Evolutionary conservation across 2,797 vertebrate genomes (phyloP), one percentile per base, ranked within the genome.

Genomic region (Dryobates pubescens): DNA sequence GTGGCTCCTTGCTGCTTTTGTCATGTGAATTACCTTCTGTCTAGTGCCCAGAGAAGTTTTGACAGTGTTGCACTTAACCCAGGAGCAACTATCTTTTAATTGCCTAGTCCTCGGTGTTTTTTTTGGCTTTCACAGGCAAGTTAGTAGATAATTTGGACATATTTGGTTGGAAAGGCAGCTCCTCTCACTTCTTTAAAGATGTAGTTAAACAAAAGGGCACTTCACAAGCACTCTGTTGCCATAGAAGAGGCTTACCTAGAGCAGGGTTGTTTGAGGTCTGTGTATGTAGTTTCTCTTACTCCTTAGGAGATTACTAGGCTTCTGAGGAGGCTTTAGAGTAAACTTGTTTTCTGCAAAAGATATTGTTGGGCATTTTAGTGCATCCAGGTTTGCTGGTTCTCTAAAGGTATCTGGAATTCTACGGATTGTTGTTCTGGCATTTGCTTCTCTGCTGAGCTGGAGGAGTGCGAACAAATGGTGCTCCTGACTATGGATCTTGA

Each of bases 1-100:
- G 53, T 30, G 63, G 43, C 27, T 89, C 12, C 36, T 54, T 68
- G 47, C 56, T 0, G 1, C 2, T 0, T 53, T 67, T 20, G 4
- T 20, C 4, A 7, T 71, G 89, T 64, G 36, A 47, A 17, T 19
- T 19, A 36, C 30, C 63, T 67, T 20, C 29, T 80, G 10, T 19
- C 61, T 69, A 65, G 34, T 75, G 43, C 34, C 24, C 24, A 17
- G 41, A 14, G 61, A 30, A 30, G 12, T 84, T 43, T 32, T 30
- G 43, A 62, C 29, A 32, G 19, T 22, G 24, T 34, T 72, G 16
- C 10, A 6, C 3, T 81, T 59, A 22, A 17, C 0, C 19, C 9
- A 29, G 38, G 53, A 85, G 4, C 27, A 89, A 26, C 53, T 49
- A 49, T 17, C 78, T 86, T 5, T 5, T 27, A 76, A 20, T 38